Percentiles rank a stretch among this genome's conserved stretches.
These are phyloP conservation scores for Dicaeum eximium DNA, from an alignment of 2,113 vertebrate species.

Conservation along the genomic window DNA sequence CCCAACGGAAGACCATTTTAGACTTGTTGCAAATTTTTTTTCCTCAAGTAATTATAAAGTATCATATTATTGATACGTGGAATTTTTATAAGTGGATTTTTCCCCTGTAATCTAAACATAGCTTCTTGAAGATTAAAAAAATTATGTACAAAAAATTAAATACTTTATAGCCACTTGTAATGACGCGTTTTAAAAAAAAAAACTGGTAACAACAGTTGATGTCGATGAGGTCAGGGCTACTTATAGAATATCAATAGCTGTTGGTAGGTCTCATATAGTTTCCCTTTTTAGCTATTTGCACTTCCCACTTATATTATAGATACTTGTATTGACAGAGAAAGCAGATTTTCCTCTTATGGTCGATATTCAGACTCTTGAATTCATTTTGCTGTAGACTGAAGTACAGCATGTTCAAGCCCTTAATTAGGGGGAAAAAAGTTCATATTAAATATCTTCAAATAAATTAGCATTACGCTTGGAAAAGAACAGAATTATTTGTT, in stretches of 20 bases:
- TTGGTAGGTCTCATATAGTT: not conserved
- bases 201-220: not conserved
- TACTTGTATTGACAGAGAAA: not conserved
- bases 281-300: not conserved
- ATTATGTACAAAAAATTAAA: not conserved
- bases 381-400: not conserved
- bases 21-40: not conserved
- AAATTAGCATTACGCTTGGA: not conserved
- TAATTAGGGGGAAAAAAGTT: not conserved
- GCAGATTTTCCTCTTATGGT: not conserved
- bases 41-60: not conserved
- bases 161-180: not conserved
- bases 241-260: not conserved
- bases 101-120: not conserved
- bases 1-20: not conserved
- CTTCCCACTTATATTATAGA: not conserved
- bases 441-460: not conserved
- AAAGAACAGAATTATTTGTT: not conserved
- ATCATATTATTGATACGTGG: accelerated
- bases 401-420: not conserved
- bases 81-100: not conserved
- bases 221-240: not conserved
- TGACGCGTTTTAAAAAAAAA: not conserved
- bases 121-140: not conserved
- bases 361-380: not conserved